Percentiles rank a stretch among this genome's conserved stretches.
phyloP scores from a whole-genome alignment of 2,888 invertebrate species.

The Thereva unica region DNA sequence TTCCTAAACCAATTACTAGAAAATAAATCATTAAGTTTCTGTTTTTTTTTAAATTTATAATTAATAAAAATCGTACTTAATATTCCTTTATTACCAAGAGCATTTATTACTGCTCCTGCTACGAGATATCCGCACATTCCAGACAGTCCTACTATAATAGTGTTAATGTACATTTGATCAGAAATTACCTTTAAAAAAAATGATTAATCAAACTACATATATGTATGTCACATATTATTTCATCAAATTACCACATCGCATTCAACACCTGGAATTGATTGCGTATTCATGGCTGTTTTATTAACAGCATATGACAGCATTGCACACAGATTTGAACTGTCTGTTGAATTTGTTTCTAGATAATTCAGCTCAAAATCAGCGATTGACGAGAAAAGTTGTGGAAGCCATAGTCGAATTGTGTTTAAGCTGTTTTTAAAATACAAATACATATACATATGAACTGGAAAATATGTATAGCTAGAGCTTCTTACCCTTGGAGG shows the following conservation, averaged over 20 bases:
- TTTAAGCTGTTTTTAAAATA: conserved; percentile 63
- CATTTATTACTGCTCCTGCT: conserved; percentile 62
- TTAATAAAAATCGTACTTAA: conserved; percentile 56
- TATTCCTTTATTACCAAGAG: conserved; percentile 61
- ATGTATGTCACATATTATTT: no score
- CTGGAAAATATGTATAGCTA: neutral
- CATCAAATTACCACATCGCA: conserved; percentile 53
- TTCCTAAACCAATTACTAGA: conserved; percentile 56
- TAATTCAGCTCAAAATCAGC: conserved; percentile 58
- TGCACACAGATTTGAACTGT: conserved; percentile 51
- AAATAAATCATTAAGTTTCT: conserved; percentile 11
- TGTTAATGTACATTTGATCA: conserved; percentile 70
- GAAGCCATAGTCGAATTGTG: conserved; percentile 83
- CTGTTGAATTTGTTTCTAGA: conserved; percentile 31
- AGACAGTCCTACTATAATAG: conserved; percentile 67
- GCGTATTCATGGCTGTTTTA: conserved; percentile 46
- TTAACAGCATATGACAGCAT: conserved; percentile 54
- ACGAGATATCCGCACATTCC: conserved; percentile 67
- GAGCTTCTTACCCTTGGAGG: conserved; percentile 67
- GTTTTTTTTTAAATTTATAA: conserved; percentile 12
- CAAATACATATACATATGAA: neutral
- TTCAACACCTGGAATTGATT: conserved; percentile 44
- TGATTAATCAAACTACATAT: conserved; percentile 5
- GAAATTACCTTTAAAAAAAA: conserved; percentile 56
- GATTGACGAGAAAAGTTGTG: conserved; percentile 79